phyloP scores from a whole-genome alignment of 2,888 invertebrate species.

The Polyploca ridens region DNA sequence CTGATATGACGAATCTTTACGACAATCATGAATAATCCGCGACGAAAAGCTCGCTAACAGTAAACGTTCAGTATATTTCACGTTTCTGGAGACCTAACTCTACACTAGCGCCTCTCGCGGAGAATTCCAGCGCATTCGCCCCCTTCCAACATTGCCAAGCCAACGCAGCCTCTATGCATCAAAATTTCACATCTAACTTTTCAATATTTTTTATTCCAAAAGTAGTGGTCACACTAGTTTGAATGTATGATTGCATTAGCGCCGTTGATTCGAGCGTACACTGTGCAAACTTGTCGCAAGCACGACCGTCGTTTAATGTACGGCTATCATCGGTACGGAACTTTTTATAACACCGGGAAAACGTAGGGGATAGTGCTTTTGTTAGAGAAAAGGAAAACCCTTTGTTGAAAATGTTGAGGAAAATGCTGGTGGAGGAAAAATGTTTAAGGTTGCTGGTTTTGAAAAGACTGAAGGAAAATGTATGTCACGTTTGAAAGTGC shows the following conservation, averaged over 20 bases:
- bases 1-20: too few relatives aligned
- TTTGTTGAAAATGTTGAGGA: constrained; percentile 4
- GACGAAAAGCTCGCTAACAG: too few relatives aligned
- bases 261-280: constrained; percentile 54
- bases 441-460: not conserved
- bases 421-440: not conserved
- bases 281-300: constrained; percentile 31
- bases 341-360: constrained; percentile 22
- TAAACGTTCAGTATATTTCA: too few relatives aligned
- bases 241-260: constrained; percentile 49
- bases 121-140: too few relatives aligned
- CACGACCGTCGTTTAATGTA: not conserved
- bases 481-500: not conserved
- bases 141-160: too few relatives aligned
- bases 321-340: not conserved
- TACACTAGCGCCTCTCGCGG: too few relatives aligned
- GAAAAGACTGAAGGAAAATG: too few relatives aligned
- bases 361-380: constrained; percentile 6
- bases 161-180: too few relatives aligned
- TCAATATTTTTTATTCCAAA: not conserved
- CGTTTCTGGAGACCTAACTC: too few relatives aligned
- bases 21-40: too few relatives aligned
- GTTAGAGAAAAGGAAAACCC: not conserved
- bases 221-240: constrained; percentile 23
- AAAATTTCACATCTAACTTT: not conserved